Evolutionary conservation across 2,113 vertebrate genomes (phyloP).

Genomic region (Percopsis transmontana): DNA sequence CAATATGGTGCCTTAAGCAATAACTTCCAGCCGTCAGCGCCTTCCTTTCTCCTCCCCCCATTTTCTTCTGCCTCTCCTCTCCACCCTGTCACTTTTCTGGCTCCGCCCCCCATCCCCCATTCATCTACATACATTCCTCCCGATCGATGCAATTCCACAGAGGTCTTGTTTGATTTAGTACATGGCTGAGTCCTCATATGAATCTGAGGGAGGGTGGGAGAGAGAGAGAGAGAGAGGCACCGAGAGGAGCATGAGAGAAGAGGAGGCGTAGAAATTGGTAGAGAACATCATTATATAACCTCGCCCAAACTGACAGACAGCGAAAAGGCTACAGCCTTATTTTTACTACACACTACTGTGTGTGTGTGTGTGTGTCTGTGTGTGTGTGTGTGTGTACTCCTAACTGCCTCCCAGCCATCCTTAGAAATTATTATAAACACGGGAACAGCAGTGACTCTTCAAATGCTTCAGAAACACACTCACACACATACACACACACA

Average conservation of each 20-base stretch:
- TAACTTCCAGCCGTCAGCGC: constrained; percentile 49
- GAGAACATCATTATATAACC: constrained; percentile 54
- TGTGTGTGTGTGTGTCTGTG: not conserved
- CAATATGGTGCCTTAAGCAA: constrained; percentile 70
- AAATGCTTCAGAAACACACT: not conserved
- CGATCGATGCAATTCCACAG: constrained; percentile 74
- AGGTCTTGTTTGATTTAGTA: constrained; percentile 78
- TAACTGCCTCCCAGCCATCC: not conserved
- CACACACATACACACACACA: not conserved
- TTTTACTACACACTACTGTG: not conserved
- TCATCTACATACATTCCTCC: constrained; percentile 76
- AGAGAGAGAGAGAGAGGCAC: constrained; percentile 23
- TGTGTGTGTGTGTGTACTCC: not conserved
- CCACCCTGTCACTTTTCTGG: constrained; percentile 44
- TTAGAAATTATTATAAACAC: not conserved
- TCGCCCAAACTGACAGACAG: constrained; percentile 35
- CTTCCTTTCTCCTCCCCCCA: constrained; percentile 2
- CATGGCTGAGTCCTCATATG: constrained; percentile 69
- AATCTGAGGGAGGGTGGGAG: constrained; percentile 56
- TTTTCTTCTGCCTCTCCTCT: constrained; percentile 21
- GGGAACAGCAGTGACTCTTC: not conserved
- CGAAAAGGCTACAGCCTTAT: constrained; percentile 7
- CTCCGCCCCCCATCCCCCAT: constrained; percentile 63
- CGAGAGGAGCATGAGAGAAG: not conserved
- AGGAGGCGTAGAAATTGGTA: constrained; percentile 37